Percentiles rank a stretch among this genome's conserved stretches.
These are phyloP conservation scores for Aphelinus certus DNA, from an alignment of 1,140 invertebrate species.

Conservation along the genomic window DNA sequence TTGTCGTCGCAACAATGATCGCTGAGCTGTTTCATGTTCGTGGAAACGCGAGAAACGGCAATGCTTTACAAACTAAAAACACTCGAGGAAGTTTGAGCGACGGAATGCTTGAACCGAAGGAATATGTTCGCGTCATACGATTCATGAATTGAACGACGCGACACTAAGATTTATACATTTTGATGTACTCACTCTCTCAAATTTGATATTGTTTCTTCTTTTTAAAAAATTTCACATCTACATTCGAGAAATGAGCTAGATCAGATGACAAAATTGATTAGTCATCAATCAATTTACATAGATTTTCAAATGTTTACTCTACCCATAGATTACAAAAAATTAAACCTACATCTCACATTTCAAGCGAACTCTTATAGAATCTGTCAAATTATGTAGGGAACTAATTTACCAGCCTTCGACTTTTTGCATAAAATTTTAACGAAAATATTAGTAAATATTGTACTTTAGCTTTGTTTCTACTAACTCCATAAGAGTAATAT, in stretches of 20 bases:
- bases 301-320: no score
- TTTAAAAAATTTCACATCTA: neutral
- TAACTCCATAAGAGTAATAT: no score
- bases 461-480: neutral
- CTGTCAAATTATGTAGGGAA: neutral
- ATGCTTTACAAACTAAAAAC: slow-evolving; percentile 21
- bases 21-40: neutral
- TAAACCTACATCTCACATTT: slow-evolving; percentile 15
- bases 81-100: slow-evolving; percentile 23
- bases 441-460: slow-evolving; percentile 2
- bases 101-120: slow-evolving; percentile 26
- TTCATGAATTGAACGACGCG: slow-evolving; percentile 21
- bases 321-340: neutral
- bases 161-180: no score
- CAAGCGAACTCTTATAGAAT: slow-evolving; percentile 17
- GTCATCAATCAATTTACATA: slow-evolving; percentile 8
- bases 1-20: slow-evolving; percentile 7
- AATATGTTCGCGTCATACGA: slow-evolving; percentile 3
- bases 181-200: neutral
- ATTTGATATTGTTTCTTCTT: neutral
- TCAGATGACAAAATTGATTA: slow-evolving; percentile 21
- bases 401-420: neutral
- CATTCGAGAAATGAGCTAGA: neutral
- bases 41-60: slow-evolving; percentile 13
- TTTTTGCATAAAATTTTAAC: neutral